Evolutionary conservation across 2,797 vertebrate species (phyloP), one percentile per base, ranked within the genome.

Genomic region (Pseudomugil gertrudae): DNA sequence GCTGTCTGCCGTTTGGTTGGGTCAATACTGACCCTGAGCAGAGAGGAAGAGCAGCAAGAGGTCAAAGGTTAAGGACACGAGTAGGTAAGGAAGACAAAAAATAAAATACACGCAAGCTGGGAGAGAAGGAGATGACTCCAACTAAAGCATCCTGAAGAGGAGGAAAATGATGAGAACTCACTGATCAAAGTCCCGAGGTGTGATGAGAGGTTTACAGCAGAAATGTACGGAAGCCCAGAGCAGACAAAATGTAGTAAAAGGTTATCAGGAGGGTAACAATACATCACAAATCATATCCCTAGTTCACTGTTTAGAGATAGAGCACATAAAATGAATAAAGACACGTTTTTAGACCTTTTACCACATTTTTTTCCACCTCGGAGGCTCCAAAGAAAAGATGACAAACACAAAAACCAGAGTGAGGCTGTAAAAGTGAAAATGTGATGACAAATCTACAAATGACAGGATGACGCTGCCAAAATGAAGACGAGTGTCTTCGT

Each of bases 21-120:
- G 94, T 95, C 94, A 94, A 94, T 93, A 94, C 69, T 94, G 94
- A 95, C 94, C 94, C 94, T 95, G 83, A 71, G 85, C 82, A 83
- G 85, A 91, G 89, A 92, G 92, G 90, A 91, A 90, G 87, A 92
- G 91, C 87, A 89, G 87, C 84, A 84, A 90, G 79, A 91, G 78
- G 87, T 85, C 38, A 79, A 84, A 88, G 83, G 90, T 91, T 92
- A 92, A 92, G 90, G 86, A 80, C 75, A 92, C 76, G 87, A 79
- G 87, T 89, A 84, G 88, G 89, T 86, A 73, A 90, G 86, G 85
- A 84, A 72, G 81, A 89, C 66, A 89, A 64, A 73, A 75, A 50
- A 40, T 1, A 40, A 40, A 40, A 40, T 19, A 83, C 66, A 89
- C 65, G 79, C 56, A 72, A 66, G 78, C 67, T 61, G 63, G 50